A percentile compares a stretch with the other conserved stretches of the same genome.
phyloP scores from a whole-genome alignment of 2,113 vertebrate species.

The Falco punctatus region DNA sequence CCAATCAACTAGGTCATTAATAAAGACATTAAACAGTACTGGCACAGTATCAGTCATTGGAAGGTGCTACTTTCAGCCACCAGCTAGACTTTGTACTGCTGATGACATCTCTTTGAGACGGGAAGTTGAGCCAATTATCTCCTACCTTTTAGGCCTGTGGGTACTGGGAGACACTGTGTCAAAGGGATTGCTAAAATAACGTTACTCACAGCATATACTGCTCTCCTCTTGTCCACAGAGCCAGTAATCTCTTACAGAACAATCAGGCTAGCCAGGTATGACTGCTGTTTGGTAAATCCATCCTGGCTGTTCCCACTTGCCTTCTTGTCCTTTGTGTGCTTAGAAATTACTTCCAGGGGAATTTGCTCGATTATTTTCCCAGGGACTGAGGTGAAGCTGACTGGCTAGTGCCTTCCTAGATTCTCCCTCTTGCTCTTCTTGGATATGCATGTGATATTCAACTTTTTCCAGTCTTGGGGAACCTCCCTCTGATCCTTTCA shows the following conservation, averaged over 20 bases:
- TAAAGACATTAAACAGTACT: neutral
- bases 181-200: neutral
- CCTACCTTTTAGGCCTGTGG: neutral
- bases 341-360: neutral
- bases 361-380: neutral
- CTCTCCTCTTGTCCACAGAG: neutral
- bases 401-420: neutral
- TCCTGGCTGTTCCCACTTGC: neutral
- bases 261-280: neutral
- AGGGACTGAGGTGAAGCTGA: neutral
- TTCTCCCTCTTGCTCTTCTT: neutral
- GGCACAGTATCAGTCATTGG: neutral
- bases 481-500: neutral
- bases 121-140: neutral
- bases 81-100: neutral
- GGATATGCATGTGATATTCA: neutral
- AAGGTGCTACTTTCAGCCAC: neutral
- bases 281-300: neutral
- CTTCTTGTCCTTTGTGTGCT: neutral
- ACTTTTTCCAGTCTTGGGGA: neutral
- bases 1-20: neutral
- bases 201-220: neutral
- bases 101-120: neutral
- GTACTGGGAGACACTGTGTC: neutral
- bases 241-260: neutral